Evolutionary conservation across 1,140 invertebrate species (phyloP), one percentile per base, ranked within the genome.

Genomic region (Trichogramma pretiosum): DNA sequence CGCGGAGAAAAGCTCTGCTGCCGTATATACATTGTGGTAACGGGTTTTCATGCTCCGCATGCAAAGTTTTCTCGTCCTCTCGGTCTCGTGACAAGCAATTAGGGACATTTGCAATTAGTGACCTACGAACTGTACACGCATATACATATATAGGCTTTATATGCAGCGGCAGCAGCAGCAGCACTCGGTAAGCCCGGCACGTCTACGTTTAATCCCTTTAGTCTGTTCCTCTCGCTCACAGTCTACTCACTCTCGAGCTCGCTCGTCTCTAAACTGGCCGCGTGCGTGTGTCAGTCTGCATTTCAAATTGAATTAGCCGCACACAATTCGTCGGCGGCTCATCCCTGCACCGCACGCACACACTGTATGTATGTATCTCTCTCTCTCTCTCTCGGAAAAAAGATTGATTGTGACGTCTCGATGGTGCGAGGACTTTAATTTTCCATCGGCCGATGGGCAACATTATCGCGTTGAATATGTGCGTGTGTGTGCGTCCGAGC

Each of bases 21-120:
- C 19, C 11, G 5, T n/a, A 23, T 2, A 23, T 23, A 23, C 3
- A 14, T n/a, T 38, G 19, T 39, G 10, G 9, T 23, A 39, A 24
- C 11, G 17, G 11, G n/a, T n/a, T n/a, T n/a, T n/a, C n/a, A n/a
- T n/a, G n/a, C n/a, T 19, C 9, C 28, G 21, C 24, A 28, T 28
- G 32, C 32, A 23, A 48, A 35, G 22, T 61, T 60, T 58, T 58
- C n/a, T n/a, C n/a, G n/a, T n/a, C n/a, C n/a, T n/a, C n/a, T n/a
- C n/a, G n/a, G n/a, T n/a, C n/a, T n/a, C 55, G 56, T 60, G 58
- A 62, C 57, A 56, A 56, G 59, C 57, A 62, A 64, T 64, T 62
- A 64, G 55, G 59, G 58, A 55, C 58, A 55, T 60, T 62, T 52
- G 59, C 62, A 61, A 62, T 64, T 62, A 62, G 59, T 44, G 45